These are phyloP conservation scores for Glaucidium brasilianum DNA, from an alignment of 2,113 vertebrate species.

Conservation along the genomic window DNA sequence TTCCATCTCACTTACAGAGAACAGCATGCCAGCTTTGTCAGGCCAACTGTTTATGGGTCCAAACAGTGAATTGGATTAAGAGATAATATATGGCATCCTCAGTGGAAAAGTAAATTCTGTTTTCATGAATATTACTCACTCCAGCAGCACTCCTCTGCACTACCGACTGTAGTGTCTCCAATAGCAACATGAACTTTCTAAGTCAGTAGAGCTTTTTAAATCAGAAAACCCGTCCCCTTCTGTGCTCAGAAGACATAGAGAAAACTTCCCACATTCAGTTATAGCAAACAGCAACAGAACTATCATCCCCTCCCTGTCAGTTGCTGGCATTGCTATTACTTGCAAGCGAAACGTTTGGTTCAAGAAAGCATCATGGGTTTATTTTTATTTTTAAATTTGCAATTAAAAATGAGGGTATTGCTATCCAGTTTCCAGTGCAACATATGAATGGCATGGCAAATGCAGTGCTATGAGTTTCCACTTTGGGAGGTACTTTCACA, in stretches of 20 bases:
- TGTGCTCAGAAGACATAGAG: background rate
- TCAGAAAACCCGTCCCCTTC: background rate
- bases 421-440: background rate
- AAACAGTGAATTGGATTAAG: background rate
- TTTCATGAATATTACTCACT: background rate
- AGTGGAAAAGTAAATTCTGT: background rate
- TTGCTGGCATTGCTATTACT: fast-evolving
- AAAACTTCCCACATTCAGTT: background rate
- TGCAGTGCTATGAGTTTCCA: background rate
- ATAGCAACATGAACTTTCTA: background rate
- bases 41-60: background rate
- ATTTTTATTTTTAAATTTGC: background rate
- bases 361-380: background rate
- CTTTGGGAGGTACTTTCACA: fast-evolving
- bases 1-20: background rate
- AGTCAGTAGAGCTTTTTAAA: background rate
- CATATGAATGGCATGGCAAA: background rate
- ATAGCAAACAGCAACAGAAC: background rate
- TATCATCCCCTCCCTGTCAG: background rate
- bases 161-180: background rate
- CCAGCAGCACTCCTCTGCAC: fast-evolving
- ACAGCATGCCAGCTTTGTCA: background rate
- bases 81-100: background rate
- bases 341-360: background rate
- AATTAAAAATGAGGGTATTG: background rate